Evolutionary conservation across 2,888 invertebrate species (phyloP), one percentile per base, ranked within the genome.

Genomic region (Candidula unifasciata): DNA sequence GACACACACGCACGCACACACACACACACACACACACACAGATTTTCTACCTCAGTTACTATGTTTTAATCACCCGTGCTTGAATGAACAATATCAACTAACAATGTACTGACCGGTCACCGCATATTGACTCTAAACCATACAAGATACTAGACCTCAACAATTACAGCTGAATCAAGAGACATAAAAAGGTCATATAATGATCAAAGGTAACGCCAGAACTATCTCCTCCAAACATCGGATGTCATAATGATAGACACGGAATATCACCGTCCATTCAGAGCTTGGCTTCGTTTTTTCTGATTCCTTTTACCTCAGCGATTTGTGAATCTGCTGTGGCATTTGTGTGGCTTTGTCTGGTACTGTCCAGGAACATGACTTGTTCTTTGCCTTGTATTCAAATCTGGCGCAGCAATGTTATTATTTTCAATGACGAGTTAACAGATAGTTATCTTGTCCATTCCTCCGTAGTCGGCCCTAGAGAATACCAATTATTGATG

Each of bases 401-500:
- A 27, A 78, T 64, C 60, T 66, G 27, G 8, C 64, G n/a, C n/a
- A 64, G 35, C 10, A 64, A 78, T 37, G 64, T 78, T 35, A 78
- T 78, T 64, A 78, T 78, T 78, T 78, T 78, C 37, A n/a, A 64
- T 78, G 35, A 10, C 37, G 24, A 64, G 37, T 64, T 64, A 78
- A 78, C 64, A 78, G 78, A 64, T 64, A 78, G 78, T 78, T 78
- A 78, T 64, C 60, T 78, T 60, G n/a, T 60, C 52, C 71, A 71
- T 71, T 80, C 69, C 71, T 80, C 57, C 71, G 71, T 69, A 71
- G 66, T 80, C 71, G 33, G 30, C 24, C 27, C 57, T n/a, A 54
- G 57, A 80, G 80, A 80, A 80, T 80, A 71, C 71, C 69, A 71
- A 80, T 80, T 80, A 80, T 80, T 35, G 57, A 54, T 80, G 69